Evolutionary conservation across 1,140 invertebrate species (phyloP).

Genomic region (Pseudobourletiella spinata): DNA sequence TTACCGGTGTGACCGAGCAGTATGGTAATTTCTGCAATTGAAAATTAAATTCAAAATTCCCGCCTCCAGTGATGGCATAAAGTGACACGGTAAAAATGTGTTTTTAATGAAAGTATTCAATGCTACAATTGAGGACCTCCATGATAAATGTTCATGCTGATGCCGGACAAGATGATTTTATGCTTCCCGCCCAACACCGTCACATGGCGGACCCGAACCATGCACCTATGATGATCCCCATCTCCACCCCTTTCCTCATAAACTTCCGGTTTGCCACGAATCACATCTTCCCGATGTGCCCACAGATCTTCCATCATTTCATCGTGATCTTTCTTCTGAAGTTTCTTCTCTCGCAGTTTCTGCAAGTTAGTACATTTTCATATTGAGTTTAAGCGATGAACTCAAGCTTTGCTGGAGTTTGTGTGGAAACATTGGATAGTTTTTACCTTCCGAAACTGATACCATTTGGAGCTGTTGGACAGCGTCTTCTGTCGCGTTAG

Average conservation of each 20-base stretch:
- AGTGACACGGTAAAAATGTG: no score
- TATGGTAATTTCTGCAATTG: constrained; percentile 21
- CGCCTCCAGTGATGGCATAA: neutral
- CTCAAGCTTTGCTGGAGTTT: no score
- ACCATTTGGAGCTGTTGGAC: neutral
- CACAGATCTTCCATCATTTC: neutral
- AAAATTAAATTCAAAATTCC: neutral
- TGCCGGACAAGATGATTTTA: constrained; percentile 20
- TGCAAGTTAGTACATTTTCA: no score
- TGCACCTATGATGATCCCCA: neutral
- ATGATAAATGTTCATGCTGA: constrained; percentile 24
- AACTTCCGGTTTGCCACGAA: constrained; percentile 20
- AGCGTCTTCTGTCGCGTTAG: constrained; percentile 6
- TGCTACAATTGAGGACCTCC: neutral
- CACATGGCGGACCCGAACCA: constrained; percentile 15
- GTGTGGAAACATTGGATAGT: no score
- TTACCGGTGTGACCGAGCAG: constrained; percentile 23
- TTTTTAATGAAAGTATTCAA: no score
- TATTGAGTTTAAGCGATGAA: no score
- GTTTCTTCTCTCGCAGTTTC: neutral
- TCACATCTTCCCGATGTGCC: neutral
- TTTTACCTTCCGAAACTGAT: neutral
- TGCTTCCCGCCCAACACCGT: constrained; percentile 15
- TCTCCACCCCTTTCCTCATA: constrained; percentile 15
- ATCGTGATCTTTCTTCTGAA: neutral